phyloP scores from a whole-genome alignment of 1,140 invertebrate species.

The Pogonomyrmex barbatus region DNA sequence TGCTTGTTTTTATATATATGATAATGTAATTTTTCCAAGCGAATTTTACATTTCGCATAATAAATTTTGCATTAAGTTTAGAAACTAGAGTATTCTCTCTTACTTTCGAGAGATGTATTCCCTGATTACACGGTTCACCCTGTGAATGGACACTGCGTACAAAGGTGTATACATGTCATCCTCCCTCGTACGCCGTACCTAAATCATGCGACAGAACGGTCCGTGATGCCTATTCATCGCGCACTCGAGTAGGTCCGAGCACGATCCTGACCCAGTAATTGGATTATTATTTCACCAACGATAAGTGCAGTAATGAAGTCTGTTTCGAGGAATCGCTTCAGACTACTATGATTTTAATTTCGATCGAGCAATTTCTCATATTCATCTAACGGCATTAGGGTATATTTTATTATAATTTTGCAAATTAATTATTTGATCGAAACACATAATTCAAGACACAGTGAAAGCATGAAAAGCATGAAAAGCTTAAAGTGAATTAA shows the following conservation, averaged over 20 bases:
- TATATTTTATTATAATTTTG: not conserved
- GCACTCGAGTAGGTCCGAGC: conserved; percentile 63
- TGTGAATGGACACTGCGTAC: conserved; percentile 55
- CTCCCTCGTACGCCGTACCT: conserved; percentile 52
- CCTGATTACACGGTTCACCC: conserved; percentile 41
- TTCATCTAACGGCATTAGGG: not conserved
- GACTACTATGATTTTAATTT: conserved; percentile 30
- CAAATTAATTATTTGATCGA: not conserved
- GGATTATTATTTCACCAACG: conserved; percentile 66
- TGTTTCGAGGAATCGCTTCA: conserved; percentile 34
- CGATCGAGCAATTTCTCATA: not conserved
- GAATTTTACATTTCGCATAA: not conserved
- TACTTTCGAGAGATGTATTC: not conserved
- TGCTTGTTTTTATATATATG: not conserved
- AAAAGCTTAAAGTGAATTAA: not conserved
- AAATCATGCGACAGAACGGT: conserved; percentile 68
- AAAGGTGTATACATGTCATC: conserved; percentile 42
- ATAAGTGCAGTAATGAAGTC: conserved; percentile 57
- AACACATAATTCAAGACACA: not conserved
- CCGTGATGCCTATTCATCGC: conserved; percentile 68
- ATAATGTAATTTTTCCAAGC: not conserved
- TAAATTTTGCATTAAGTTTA: not conserved
- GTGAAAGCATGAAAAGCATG: not conserved
- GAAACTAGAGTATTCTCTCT: not conserved
- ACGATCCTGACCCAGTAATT: conserved; percentile 70